Evolutionary conservation across 2,113 vertebrate species (phyloP).

Genomic region (Zosterops pallidus): DNA sequence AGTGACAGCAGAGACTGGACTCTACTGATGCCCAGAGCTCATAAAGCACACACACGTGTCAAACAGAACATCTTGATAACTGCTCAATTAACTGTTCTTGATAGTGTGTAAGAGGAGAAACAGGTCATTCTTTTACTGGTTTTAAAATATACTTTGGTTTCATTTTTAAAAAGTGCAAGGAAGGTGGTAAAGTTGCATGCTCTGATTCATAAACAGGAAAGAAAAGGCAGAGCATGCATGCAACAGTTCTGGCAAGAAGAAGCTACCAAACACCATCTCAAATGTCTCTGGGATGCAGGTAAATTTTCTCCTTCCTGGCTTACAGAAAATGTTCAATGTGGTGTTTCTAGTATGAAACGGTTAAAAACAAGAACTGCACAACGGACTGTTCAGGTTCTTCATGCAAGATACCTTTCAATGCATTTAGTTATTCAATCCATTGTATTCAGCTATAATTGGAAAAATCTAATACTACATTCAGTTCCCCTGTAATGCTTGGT

Average conservation of each 20-base stretch:
- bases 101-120: background rate
- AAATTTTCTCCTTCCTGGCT: background rate
- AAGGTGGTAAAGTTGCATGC: background rate
- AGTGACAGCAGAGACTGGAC: background rate
- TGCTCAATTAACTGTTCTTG: background rate
- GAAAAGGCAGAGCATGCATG: background rate
- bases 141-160: background rate
- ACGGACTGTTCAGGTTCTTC: background rate
- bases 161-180: background rate
- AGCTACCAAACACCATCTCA: background rate
- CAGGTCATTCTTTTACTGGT: background rate
- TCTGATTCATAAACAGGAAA: background rate
- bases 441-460: constrained; percentile 2
- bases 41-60: accelerated
- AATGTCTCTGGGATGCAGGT: background rate
- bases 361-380: background rate
- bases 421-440: background rate
- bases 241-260: background rate
- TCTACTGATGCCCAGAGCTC: background rate
- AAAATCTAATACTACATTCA: background rate
- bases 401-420: background rate
- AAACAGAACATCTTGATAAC: background rate
- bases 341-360: background rate
- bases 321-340: background rate
- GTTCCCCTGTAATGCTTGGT: background rate